These are phyloP conservation scores for Rhynchophorus ferrugineus DNA, from an alignment of 1,140 invertebrate species.

Conservation along the genomic window DNA sequence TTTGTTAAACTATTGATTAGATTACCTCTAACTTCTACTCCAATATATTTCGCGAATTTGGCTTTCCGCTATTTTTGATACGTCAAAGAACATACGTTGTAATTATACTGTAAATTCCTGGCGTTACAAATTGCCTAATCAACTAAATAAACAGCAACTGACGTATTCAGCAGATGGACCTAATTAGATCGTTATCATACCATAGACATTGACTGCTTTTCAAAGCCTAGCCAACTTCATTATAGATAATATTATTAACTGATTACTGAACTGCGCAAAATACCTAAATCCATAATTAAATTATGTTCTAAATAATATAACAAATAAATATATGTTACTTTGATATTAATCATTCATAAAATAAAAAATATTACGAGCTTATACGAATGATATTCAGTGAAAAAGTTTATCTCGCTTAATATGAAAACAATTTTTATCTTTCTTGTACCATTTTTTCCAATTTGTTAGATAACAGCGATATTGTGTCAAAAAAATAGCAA, in stretches of 20 bases:
- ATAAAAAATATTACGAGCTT: background rate
- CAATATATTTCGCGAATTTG: background rate
- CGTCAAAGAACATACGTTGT: background rate
- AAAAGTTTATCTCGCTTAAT: too few relatives aligned
- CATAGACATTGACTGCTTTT: background rate
- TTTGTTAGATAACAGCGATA: too few relatives aligned
- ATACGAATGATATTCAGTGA: background rate
- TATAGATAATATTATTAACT: background rate
- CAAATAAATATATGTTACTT: too few relatives aligned
- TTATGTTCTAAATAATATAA: background rate
- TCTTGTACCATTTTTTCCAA: too few relatives aligned
- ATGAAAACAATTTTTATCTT: too few relatives aligned
- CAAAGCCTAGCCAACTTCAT: background rate
- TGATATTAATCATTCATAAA: background rate
- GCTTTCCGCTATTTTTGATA: too few relatives aligned
- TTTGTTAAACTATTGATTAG: background rate
- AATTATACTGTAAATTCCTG: background rate
- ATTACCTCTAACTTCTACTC: too few relatives aligned
- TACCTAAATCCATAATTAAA: background rate
- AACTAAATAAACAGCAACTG: background rate
- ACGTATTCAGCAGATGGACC: background rate
- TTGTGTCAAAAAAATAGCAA: too few relatives aligned
- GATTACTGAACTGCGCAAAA: background rate
- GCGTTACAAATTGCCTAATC: background rate
- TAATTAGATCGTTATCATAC: background rate